Conservation (phyloP, 92 coral and sea anemone species). For the Parazoanthus swiftii region DNA sequence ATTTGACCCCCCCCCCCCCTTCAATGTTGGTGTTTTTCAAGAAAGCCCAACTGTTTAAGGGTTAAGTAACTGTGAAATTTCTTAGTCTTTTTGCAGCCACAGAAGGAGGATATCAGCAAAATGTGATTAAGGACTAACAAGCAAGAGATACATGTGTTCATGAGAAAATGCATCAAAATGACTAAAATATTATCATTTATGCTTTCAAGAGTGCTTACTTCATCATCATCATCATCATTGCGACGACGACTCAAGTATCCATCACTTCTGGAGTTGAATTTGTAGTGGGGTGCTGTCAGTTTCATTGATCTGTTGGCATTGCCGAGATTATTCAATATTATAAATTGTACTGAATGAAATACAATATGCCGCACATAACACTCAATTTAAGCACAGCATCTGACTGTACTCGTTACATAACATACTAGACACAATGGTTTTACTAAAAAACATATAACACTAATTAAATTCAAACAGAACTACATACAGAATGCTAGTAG, state of each 20-base stretch:
- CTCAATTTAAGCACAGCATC: not conserved
- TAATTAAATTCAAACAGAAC: too few species aligned
- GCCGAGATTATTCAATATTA: not conserved
- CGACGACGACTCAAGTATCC: conserved; percentile 66
- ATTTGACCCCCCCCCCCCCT: too few species aligned
- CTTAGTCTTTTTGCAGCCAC: too few species aligned
- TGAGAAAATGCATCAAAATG: not conserved
- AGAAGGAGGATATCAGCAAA: too few species aligned
- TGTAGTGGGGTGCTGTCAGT: conserved; percentile 66
- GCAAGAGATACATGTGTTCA: not conserved
- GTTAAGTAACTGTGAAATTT: too few species aligned
- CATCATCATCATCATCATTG: conserved; percentile 72
- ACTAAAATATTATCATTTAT: not conserved
- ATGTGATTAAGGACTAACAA: not conserved
- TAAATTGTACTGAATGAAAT: not conserved
- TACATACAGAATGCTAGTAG: too few species aligned
- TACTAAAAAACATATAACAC: too few species aligned
- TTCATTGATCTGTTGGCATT: conserved; percentile 53
- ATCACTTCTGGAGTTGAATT: conserved; percentile 80
- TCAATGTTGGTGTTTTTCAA: too few species aligned
- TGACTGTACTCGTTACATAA: too few species aligned
- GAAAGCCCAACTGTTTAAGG: too few species aligned
- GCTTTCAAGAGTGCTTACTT: not conserved
- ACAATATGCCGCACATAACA: not conserved
- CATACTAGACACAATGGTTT: too few species aligned